These are phyloP conservation scores for Eupelmus urozonus DNA, from an alignment of 2,888 invertebrate species.

Conservation along the genomic window DNA sequence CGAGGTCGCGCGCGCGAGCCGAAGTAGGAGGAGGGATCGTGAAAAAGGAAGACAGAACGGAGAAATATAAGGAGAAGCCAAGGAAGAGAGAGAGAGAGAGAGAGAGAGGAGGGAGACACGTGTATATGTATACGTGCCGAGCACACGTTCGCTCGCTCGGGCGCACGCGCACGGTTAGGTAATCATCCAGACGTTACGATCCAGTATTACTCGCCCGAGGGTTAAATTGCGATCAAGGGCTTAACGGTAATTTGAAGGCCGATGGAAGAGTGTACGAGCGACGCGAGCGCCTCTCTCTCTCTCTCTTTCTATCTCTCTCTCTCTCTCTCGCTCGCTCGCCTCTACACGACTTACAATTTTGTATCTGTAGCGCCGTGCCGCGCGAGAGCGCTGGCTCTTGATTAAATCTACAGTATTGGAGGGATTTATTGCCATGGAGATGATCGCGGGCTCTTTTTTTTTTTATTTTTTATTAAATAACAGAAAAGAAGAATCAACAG, in stretches of 20 bases:
- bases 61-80: not conserved
- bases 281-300: slow-evolving; percentile 8
- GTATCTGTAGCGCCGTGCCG: slow-evolving; percentile 18
- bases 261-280: slow-evolving; percentile 65
- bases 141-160: slow-evolving; percentile 20
- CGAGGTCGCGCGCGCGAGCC: slow-evolving; percentile 6
- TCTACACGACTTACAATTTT: slow-evolving; percentile 54
- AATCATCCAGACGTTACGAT: slow-evolving; percentile 71
- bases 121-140: slow-evolving; percentile 20
- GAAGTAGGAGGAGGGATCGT: not conserved
- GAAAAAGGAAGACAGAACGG: not conserved
- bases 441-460: slow-evolving; percentile 20
- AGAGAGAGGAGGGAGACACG: slow-evolving; percentile 41
- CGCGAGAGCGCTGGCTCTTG: not conserved
- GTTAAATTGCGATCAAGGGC: slow-evolving; percentile 76
- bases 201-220: slow-evolving; percentile 71
- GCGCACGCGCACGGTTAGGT: slow-evolving; percentile 66
- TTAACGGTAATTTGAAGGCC: slow-evolving; percentile 75
- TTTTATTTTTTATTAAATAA: slow-evolving; percentile 23
- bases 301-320: not conserved
- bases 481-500: not conserved
- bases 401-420: slow-evolving; percentile 48
- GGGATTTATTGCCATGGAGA: slow-evolving; percentile 43
- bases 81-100: slow-evolving; percentile 3
- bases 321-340: slow-evolving; percentile 52